Evolutionary conservation across 2,888 invertebrate species (phyloP).

Genomic region (Scaptomyza cyrtandrae): DNA sequence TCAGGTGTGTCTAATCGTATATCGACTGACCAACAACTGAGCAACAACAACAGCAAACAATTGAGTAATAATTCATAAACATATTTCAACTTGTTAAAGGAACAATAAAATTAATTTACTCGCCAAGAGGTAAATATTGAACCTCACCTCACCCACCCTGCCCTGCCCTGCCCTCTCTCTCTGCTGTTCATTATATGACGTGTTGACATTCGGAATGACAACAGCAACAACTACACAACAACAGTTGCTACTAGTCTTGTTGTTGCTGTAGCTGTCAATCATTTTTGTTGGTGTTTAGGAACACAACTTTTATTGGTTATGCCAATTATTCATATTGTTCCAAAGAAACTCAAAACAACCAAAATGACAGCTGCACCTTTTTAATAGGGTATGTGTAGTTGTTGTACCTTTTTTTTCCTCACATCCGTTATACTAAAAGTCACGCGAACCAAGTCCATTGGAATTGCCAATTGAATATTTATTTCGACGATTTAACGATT

Average conservation of each 20-base stretch:
- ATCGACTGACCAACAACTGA: slow-evolving; percentile 14
- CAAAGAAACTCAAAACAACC: slow-evolving; percentile 55
- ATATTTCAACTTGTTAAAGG: slow-evolving; percentile 66
- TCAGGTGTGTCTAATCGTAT: slow-evolving; percentile 60
- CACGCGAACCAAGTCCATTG: slow-evolving; percentile 47
- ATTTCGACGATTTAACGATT: slow-evolving; percentile 14
- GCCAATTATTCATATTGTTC: slow-evolving; percentile 78
- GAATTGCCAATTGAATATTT: slow-evolving; percentile 15
- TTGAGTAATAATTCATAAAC: slow-evolving; percentile 80
- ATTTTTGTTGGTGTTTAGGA: slow-evolving; percentile 58
- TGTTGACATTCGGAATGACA: slow-evolving; percentile 74
- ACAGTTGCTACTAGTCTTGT: slow-evolving; percentile 14
- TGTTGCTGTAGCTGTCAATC: slow-evolving; percentile 63
- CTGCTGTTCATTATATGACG: slow-evolving; percentile 68
- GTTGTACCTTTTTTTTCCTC: background rate
- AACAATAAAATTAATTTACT: slow-evolving; percentile 70
- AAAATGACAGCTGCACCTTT: slow-evolving; percentile 62
- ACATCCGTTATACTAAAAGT: slow-evolving; percentile 45
- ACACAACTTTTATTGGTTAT: slow-evolving; percentile 62
- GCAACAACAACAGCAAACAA: slow-evolving; percentile 40
- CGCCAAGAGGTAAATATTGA: slow-evolving; percentile 40
- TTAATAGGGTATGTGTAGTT: slow-evolving; percentile 30
- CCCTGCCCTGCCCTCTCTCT: background rate
- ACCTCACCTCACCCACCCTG: background rate
- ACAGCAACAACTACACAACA: slow-evolving; percentile 30